Evolutionary conservation across 2,888 invertebrate genomes (phyloP).

Genomic region (Drosophila pegasa): DNA sequence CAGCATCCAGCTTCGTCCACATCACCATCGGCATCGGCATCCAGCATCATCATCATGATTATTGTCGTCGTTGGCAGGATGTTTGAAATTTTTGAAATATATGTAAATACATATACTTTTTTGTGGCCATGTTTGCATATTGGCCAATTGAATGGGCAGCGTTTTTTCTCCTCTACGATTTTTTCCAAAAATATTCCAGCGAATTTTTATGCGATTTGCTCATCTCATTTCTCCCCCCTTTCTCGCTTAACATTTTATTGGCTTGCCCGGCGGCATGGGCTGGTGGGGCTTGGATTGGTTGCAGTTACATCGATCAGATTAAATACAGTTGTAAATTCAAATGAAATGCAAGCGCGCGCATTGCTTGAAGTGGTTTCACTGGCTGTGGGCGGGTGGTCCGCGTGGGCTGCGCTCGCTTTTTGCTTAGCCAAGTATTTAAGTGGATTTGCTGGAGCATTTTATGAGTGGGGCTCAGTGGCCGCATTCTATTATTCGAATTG

Average conservation of each 20-base stretch:
- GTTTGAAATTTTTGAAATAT: slow-evolving; percentile 73
- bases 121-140: slow-evolving; percentile 71
- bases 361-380: slow-evolving; percentile 49
- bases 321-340: slow-evolving; percentile 79
- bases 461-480: slow-evolving; percentile 51
- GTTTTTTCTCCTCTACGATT: slow-evolving; percentile 54
- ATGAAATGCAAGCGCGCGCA: slow-evolving; percentile 76
- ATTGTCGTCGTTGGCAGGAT: slow-evolving; percentile 44
- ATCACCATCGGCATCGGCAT: slow-evolving; percentile 15
- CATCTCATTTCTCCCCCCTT: slow-evolving; percentile 42
- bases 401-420: slow-evolving; percentile 34
- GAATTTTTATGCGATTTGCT: slow-evolving; percentile 75
- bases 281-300: slow-evolving; percentile 24
- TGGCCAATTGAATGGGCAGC: slow-evolving; percentile 66
- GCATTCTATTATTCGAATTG: slow-evolving; percentile 51
- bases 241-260: slow-evolving; percentile 62
- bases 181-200: slow-evolving; percentile 59
- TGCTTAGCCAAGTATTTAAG: slow-evolving; percentile 74
- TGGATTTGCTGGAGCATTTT: slow-evolving; percentile 59
- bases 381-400: neutral
- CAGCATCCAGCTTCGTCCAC: slow-evolving; percentile 29
- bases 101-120: slow-evolving; percentile 11
- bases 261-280: slow-evolving; percentile 42
- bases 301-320: slow-evolving; percentile 66
- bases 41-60: slow-evolving; percentile 26